Evolutionary conservation across 2,113 vertebrate genomes (phyloP).

Genomic region (Rattus rattus): DNA sequence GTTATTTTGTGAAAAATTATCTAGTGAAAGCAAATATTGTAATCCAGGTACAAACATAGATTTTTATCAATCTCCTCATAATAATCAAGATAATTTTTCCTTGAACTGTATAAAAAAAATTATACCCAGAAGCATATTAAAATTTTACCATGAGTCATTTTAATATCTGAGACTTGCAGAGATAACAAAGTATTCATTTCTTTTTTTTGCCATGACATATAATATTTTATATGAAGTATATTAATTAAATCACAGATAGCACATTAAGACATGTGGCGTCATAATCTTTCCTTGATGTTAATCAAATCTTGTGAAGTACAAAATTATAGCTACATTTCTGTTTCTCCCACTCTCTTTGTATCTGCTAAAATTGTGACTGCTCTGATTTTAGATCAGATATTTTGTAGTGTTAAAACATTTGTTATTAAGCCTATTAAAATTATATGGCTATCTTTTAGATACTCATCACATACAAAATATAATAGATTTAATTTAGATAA

Average conservation of each 20-base stretch:
- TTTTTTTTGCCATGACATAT: not conserved
- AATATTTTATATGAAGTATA: not conserved
- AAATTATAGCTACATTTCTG: not conserved
- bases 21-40: not conserved
- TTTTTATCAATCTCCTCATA: not conserved
- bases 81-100: not conserved
- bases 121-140: not conserved
- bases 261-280: not conserved
- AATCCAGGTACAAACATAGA: not conserved
- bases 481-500: conserved; percentile 38
- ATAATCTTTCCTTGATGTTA: not conserved
- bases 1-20: not conserved
- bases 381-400: not conserved
- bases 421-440: not conserved
- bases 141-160: not conserved
- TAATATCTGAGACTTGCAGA: not conserved
- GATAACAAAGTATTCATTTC: not conserved
- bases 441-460: not conserved
- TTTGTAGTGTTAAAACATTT: conserved; percentile 32
- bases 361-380: not conserved
- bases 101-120: not conserved
- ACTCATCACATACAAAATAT: not conserved
- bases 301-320: not conserved
- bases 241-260: not conserved
- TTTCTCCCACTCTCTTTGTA: not conserved